Base-by-base conservation (phyloP, 2,113 vertebrate genomes). In the Puffinus mauretanicus region DNA sequence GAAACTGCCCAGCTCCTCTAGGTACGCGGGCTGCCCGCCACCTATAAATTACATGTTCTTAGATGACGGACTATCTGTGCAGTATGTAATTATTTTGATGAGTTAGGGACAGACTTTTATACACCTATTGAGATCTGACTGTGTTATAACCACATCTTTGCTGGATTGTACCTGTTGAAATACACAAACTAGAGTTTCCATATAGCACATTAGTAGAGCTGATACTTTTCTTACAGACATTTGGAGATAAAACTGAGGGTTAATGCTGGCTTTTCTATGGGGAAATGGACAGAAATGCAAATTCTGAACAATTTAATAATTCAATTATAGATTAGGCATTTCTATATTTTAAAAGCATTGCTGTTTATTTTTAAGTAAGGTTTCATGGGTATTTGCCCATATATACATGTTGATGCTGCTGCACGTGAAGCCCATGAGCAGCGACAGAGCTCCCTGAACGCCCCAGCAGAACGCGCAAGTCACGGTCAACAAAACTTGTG, bases 1-100 rank as follows among this genome's bases (percentile, higher is more conserved):
- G 38, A 9, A 2, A 13, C 20, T 9, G 40, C n/a, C 55, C 12
- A 5, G 2, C 12, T 4, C 6, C n/a, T 24, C 78, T 8, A 4
- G 66, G 19, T 1, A 16, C 2, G 2, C 10, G 4, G 38, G 34
- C 52, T n/a, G 61, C 73, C 42, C 11, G 4, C 29, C 38, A 19
- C 14, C n/a, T 30, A 2, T 22, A 4, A 38, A 62, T 13, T 6
- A 13, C 11, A 5, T 8, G 32, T 30, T 5, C 51, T 34, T 2
- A 32, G 7, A 16, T n/a, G 7, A 14, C 1, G 51, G 42, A 22
- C 30, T 29, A 0, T 3, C 40, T 10, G 17, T 11, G 82, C 70
- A 17, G 40, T 4, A 38, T 7, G 4, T 7, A 51, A 47, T 8
- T 60, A 34, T 30, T 79, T 16, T 4, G 29, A 18, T 12, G 29